These are phyloP conservation scores for Cyclophora punctaria DNA, from an alignment of 2,888 invertebrate species.

Conservation along the genomic window DNA sequence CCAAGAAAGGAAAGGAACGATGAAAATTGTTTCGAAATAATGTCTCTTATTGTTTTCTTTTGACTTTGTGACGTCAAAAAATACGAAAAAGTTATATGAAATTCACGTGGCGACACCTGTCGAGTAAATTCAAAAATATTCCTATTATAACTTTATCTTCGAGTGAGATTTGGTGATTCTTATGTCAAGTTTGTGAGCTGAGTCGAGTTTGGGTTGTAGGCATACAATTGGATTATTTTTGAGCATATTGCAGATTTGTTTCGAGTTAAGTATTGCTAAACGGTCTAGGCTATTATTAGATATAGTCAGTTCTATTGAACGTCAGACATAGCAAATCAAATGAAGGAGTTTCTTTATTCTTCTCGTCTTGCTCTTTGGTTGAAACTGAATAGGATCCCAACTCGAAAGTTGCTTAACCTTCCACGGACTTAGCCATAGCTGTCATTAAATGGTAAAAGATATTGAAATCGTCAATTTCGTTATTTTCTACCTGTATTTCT, in stretches of 20 bases:
- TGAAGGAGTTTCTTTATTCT: too few relatives aligned
- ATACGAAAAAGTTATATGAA: conserved; percentile 20
- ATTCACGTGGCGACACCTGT: conserved; percentile 15
- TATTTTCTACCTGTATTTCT: not conserved
- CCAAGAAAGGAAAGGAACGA: conserved; percentile 32
- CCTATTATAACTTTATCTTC: not conserved
- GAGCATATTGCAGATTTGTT: too few relatives aligned
- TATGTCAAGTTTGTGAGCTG: too few relatives aligned
- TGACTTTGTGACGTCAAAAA: conserved; percentile 22
- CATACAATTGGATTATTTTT: too few relatives aligned
- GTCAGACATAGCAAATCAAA: too few relatives aligned
- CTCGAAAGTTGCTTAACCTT: not conserved
- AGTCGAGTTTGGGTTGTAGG: too few relatives aligned
- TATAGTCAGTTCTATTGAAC: too few relatives aligned
- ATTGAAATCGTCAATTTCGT: not conserved
- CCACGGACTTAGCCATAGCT: not conserved
- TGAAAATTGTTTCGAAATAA: conserved; percentile 40
- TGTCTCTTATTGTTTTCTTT: conserved; percentile 29
- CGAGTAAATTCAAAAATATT: conserved; percentile 1
- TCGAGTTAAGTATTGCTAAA: too few relatives aligned
- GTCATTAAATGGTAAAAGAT: not conserved
- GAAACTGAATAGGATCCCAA: not conserved
- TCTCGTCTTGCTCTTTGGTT: not conserved
- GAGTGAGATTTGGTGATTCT: too few relatives aligned
- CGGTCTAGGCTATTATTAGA: too few relatives aligned